Conservation (phyloP, 2,888 invertebrate genomes). For the Crepidodera aurea region DNA sequence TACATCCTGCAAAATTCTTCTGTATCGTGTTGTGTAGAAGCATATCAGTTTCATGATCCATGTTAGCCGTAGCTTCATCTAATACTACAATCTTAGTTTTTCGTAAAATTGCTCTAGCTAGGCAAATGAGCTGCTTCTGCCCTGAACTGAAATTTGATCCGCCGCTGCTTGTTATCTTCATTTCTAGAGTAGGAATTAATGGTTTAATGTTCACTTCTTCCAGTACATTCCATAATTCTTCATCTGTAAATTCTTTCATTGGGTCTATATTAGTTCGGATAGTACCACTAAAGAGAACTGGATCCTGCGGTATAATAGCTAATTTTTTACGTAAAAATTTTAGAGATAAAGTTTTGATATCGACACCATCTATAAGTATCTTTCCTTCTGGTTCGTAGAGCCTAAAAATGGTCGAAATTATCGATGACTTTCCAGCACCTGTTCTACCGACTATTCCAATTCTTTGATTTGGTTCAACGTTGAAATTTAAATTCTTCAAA, state of each 20-base stretch:
- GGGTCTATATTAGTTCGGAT: slow-evolving; percentile 59
- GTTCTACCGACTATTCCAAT: slow-evolving; percentile 85
- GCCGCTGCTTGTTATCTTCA: slow-evolving; percentile 46
- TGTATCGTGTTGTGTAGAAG: slow-evolving; percentile 72
- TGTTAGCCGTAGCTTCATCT: slow-evolving; percentile 73
- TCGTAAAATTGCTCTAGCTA: slow-evolving; percentile 64
- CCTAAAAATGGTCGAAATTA: slow-evolving; percentile 80
- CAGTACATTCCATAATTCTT: slow-evolving; percentile 46
- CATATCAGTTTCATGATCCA: slow-evolving; percentile 81
- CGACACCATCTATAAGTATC: slow-evolving; percentile 80
- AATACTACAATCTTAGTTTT: slow-evolving; percentile 62
- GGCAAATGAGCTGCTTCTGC: slow-evolving; percentile 65
- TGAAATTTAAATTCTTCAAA: slow-evolving; percentile 73
- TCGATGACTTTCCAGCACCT: slow-evolving; percentile 82
- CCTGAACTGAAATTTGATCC: slow-evolving; percentile 45
- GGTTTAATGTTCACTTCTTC: slow-evolving; percentile 55
- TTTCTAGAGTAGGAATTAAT: slow-evolving; percentile 68
- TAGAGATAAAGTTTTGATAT: slow-evolving; percentile 74
- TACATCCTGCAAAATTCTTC: slow-evolving; percentile 63
- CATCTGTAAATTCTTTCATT: slow-evolving; percentile 42
- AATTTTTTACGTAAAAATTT: slow-evolving; percentile 77
- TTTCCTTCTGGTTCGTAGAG: slow-evolving; percentile 78
- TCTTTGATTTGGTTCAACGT: slow-evolving; percentile 72
- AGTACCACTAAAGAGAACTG: slow-evolving; percentile 78
- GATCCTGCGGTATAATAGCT: slow-evolving; percentile 87